Evolutionary conservation across 2,797 vertebrate species (phyloP), one percentile per base, ranked within the genome.

Genomic region (Ctenopoma kingsleyae): DNA sequence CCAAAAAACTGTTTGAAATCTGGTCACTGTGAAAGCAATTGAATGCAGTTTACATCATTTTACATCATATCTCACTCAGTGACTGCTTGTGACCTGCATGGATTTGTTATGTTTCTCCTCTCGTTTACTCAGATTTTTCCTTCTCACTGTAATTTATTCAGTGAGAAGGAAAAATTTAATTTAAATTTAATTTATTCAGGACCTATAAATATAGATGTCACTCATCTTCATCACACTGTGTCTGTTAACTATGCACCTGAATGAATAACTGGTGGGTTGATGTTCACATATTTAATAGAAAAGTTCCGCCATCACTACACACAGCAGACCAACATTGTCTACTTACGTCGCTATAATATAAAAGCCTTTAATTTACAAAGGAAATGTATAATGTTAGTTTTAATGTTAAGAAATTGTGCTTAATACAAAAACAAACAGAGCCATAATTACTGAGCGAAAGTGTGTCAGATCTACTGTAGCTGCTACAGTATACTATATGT

Each of bases 401-500:
- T 47, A 16, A 5, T 23, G 13, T 40, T 41, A 4, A 11, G 8
- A 41, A 35, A 22, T 20, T 13, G n/a, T 40, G 11, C 4, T 52
- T 49, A 16, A n/a, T 22, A 16, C 1, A 11, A 61, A 23, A 50
- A 50, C 3, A 36, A 5, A 7, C 3, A 55, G 12, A 43, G n/a
- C 19, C 11, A 51, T 61, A 13, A 47, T 55, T 40, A 44, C 22
- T 35, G 16, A 44, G 13, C 43, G 3, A 46, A 40, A 51, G 12
- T 41, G 23, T 32, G 46, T 54, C 32, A 47, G 58, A 56, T 23
- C 25, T 4, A 27, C 25, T 3, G 17, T 17, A 43, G 23, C 19
- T 65, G 16, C 25, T 67, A 22, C 27, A 30, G 27, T 30, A 40
- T 15, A 40, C 13, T 13, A 11, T 25, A 49, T 67, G 22, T 62